Base-by-base conservation (phyloP, 2,888 invertebrate species). In the Branchipolynoe longqiensis region DNA sequence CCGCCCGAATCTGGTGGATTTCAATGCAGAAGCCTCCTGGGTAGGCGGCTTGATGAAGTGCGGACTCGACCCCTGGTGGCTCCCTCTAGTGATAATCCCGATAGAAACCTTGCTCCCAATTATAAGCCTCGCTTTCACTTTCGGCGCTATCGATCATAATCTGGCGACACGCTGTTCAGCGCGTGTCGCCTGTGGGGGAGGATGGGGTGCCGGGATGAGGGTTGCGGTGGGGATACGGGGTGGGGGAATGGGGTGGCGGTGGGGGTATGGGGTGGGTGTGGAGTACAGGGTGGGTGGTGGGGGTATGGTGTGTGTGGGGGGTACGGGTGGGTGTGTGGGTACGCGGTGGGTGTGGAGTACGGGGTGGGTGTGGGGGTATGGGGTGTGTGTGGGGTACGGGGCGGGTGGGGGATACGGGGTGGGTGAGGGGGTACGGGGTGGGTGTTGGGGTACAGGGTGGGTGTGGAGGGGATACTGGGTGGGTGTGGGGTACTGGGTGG, bases 51-150 rank as follows among this genome's bases (percentile, higher is more conserved):
- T 62, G 33, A 31, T 62, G 62, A 62, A 62, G 28, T 62, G 62
- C 28, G 28, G n/a, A 12, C n/a, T 58, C 58, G 4, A 14, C 58
- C 58, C 58, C 58, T 58, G 58, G 58, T 58, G 58, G 48, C 48
- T 48, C 28, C 62, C 31, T 4, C 62, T 62, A 31, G 69, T 38
- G 69, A 69, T 69, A 36, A 69, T 69, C 69, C 38, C 69, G 22
- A 8, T 18, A 1, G 3, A 38, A 69, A 38, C 69, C 69, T 69
- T 38, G 69, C 22, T 69, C 4, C 69, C 69, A 69, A 69, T 69
- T 38, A 69, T 69, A 36, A 69, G 69, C 69, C 69, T 69, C 69
- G 69, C 38, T 69, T 69, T 69, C 36, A 69, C 36, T 33, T n/a
- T n/a, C n/a, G 12, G 14, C 36, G 33, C 14, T 14, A 69, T 69